Conservation (phyloP, 2,113 vertebrate genomes). For the Ceyx margarethae region DNA sequence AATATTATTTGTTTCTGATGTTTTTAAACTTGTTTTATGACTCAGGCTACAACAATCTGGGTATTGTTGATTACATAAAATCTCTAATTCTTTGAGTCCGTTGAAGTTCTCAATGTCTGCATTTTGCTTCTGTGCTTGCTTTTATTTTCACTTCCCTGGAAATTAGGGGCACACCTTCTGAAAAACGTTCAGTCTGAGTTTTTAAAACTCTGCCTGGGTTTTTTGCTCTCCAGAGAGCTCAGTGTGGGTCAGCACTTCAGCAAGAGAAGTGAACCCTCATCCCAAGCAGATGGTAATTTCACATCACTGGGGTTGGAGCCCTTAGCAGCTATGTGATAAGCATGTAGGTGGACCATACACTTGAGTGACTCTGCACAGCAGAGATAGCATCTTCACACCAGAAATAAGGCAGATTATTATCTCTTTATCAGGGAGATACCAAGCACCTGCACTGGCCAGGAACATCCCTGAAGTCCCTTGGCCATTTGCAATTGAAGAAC, state of each 20-base stretch:
- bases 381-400: neutral
- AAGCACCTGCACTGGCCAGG: neutral
- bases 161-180: neutral
- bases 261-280: neutral
- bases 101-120: neutral
- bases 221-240: neutral
- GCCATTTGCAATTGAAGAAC: neutral
- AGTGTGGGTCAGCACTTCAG: neutral
- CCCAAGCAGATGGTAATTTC: neutral
- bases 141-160: neutral
- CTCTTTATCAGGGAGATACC: neutral
- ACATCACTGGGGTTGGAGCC: neutral
- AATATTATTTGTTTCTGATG: neutral
- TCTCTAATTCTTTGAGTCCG: neutral
- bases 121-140: neutral
- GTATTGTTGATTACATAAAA: neutral
- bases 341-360: accelerated
- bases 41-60: neutral
- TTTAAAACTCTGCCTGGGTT: neutral
- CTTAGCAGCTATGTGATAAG: neutral
- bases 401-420: neutral
- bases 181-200: neutral
- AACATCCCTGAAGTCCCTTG: neutral
- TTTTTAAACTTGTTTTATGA: slow-evolving; percentile 5
- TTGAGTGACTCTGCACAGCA: neutral